phyloP scores from a whole-genome alignment of 2,113 vertebrate species.

The Halcyon senegalensis region DNA sequence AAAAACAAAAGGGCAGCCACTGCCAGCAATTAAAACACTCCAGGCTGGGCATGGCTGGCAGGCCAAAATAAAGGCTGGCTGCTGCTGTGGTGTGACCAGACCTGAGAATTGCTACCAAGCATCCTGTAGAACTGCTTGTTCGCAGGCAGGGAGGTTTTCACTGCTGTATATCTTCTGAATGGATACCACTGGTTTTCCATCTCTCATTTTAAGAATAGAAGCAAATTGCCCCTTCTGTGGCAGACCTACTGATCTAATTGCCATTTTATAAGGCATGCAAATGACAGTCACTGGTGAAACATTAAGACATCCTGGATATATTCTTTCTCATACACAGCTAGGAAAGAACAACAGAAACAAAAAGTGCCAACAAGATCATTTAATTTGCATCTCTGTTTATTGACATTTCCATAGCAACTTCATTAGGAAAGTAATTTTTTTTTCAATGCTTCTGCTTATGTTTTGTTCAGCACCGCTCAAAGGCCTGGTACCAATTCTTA shows the following conservation, averaged over 20 bases:
- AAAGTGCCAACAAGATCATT: not conserved
- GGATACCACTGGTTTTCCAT: not conserved
- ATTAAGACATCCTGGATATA: not conserved
- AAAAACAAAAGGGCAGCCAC: slow-evolving; percentile 20
- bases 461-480: not conserved
- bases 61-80: not conserved
- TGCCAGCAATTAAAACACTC: slow-evolving; percentile 59
- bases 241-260: not conserved
- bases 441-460: not conserved
- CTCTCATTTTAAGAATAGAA: not conserved
- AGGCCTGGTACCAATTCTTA: not conserved
- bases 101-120: not conserved
- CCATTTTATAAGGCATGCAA: not conserved
- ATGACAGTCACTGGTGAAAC: not conserved
- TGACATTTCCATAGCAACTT: slow-evolving; percentile 21
- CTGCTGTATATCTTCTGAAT: not conserved
- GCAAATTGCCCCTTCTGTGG: not conserved
- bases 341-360: not conserved
- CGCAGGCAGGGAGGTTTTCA: not conserved
- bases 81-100: not conserved
- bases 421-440: not conserved
- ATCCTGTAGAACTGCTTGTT: not conserved
- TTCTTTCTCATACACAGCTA: not conserved
- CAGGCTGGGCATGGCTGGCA: slow-evolving; percentile 49
- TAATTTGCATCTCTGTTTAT: not conserved